These are phyloP conservation scores for Cepaea hortensis DNA, from an alignment of 2,888 invertebrate genomes.

Conservation along the genomic window DNA sequence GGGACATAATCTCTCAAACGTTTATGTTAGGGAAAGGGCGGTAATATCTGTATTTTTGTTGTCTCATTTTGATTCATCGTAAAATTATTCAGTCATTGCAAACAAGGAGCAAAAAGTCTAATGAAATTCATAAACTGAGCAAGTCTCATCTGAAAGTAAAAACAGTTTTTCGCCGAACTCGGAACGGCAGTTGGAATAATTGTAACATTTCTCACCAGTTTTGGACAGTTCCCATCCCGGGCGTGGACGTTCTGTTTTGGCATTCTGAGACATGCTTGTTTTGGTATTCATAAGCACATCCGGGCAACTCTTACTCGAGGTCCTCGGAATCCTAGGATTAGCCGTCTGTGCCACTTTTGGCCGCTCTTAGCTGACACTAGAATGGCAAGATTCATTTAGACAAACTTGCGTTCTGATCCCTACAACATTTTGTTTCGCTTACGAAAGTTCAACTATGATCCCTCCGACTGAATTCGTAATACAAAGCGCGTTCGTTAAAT, in stretches of 20 bases:
- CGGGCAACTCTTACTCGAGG: slow-evolving; percentile 16
- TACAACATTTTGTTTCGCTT: slow-evolving; percentile 14
- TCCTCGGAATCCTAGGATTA: slow-evolving; percentile 20
- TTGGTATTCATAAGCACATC: slow-evolving; percentile 45
- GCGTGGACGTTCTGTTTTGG: background rate
- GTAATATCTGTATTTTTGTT: background rate
- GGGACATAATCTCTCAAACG: background rate
- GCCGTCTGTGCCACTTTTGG: slow-evolving; percentile 15
- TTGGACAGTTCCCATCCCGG: background rate
- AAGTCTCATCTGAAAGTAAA: background rate
- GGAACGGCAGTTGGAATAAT: slow-evolving; percentile 21
- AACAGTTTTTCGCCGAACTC: background rate
- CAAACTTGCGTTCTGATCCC: slow-evolving; percentile 33
- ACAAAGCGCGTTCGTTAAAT: slow-evolving; percentile 34
- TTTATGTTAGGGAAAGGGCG: background rate
- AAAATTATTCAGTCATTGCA: slow-evolving; percentile 8
- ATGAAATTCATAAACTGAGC: slow-evolving; percentile 19
- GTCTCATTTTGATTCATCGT: background rate
- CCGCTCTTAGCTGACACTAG: background rate
- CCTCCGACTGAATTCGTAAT: slow-evolving; percentile 16
- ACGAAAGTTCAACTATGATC: slow-evolving; percentile 33
- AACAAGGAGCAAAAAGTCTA: slow-evolving; percentile 9
- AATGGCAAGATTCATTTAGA: slow-evolving; percentile 36
- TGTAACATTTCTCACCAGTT: background rate
- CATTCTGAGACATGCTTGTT: slow-evolving; percentile 40